These are phyloP conservation scores for Pristionchus maxplancki DNA, from an alignment of 2,888 invertebrate species.

Conservation along the genomic window DNA sequence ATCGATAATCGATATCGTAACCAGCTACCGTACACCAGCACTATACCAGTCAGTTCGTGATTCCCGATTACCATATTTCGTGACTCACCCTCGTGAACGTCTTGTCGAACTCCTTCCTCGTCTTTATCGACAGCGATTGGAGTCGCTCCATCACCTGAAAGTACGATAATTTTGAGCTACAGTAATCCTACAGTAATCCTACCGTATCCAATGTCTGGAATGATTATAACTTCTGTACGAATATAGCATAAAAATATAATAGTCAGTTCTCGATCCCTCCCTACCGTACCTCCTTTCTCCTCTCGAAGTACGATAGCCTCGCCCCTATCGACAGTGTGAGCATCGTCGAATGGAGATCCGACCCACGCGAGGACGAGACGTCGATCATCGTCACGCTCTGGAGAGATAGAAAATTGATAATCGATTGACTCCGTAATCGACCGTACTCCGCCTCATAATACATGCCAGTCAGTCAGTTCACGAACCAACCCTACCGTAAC, in stretches of 20 bases:
- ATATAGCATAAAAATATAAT: not conserved
- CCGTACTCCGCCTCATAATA: not conserved
- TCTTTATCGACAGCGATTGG: slow-evolving; percentile 10
- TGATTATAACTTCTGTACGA: not conserved
- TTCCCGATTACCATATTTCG: no score
- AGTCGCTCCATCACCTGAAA: slow-evolving; percentile 26
- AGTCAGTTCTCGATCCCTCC: not conserved
- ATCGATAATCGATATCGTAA: no score
- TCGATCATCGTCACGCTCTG: slow-evolving; percentile 45
- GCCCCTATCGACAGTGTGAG: slow-evolving; percentile 23
- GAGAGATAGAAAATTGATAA: not conserved
- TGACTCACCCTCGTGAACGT: slow-evolving; percentile 1
- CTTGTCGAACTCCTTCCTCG: slow-evolving; percentile 30
- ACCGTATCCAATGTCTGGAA: no score
- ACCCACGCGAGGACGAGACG: not conserved
- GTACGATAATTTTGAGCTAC: not conserved
- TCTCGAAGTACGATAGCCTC: slow-evolving; percentile 25
- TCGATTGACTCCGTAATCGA: not conserved
- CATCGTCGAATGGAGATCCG: not conserved
- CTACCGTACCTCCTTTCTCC: slow-evolving; percentile 38
- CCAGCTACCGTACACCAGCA: no score
- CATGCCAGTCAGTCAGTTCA: not conserved
- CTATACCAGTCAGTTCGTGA: no score
- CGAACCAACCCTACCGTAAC: not conserved
- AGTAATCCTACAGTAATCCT: not conserved